Conservation (phyloP, 2,113 vertebrate genomes). For the Puntigrus tetrazona region DNA sequence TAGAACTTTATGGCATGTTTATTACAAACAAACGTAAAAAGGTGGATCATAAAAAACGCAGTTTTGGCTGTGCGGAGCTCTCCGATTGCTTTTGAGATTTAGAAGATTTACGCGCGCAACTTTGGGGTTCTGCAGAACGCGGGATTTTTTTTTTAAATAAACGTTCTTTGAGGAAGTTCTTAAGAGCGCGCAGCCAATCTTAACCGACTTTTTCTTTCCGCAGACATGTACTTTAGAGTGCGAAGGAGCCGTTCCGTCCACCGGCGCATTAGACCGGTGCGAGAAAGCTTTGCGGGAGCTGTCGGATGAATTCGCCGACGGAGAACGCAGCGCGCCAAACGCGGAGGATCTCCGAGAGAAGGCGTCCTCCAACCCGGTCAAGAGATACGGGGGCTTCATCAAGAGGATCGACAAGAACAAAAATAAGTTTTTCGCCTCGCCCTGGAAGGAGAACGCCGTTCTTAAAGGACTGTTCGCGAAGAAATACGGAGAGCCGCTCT, state of each 20-base stretch:
- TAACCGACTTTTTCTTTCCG: background rate
- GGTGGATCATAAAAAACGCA: too few species aligned
- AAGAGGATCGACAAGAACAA: conserved; percentile 83
- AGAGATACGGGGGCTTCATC: conserved; percentile 81
- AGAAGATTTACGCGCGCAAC: background rate
- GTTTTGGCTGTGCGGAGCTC: background rate
- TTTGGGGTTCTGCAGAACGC: background rate
- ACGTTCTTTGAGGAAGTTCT: background rate
- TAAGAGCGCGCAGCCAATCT: background rate
- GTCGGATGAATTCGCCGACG: conserved; percentile 49
- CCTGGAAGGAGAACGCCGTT: conserved; percentile 73
- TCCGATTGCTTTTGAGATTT: background rate
- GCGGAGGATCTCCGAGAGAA: conserved; percentile 55
- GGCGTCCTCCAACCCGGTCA: conserved; percentile 64
- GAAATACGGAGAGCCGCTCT: conserved; percentile 71
- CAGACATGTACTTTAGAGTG: conserved; percentile 87
- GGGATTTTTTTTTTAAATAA: background rate
- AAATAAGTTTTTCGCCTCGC: conserved; percentile 74
- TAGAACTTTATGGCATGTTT: background rate
- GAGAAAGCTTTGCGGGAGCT: conserved; percentile 55
- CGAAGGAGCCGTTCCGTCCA: conserved; percentile 67
- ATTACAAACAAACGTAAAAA: background rate
- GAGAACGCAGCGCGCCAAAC: conserved; percentile 50
- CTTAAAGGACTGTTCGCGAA: conserved; percentile 68
- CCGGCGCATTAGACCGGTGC: conserved; percentile 78